phyloP scores from a whole-genome alignment of 2,113 vertebrate genomes.

The Pterocles burchelli region DNA sequence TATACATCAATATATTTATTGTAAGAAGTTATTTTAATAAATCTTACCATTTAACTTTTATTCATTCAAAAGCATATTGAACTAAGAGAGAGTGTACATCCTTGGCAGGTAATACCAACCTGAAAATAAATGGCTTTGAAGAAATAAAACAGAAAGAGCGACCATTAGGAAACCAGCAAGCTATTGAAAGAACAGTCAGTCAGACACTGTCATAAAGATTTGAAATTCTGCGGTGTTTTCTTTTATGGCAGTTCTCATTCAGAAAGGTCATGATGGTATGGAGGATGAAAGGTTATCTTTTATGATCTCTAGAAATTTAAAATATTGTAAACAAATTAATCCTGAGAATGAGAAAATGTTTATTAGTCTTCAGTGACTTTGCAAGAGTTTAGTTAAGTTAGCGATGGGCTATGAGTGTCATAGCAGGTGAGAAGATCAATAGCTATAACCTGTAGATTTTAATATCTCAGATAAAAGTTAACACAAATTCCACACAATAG shows the following conservation, averaged over 20 bases:
- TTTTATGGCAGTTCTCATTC: constrained; percentile 64
- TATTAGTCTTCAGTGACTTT: constrained; percentile 58
- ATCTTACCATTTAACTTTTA: not conserved
- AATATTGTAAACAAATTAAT: constrained; percentile 76
- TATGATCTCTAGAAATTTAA: constrained; percentile 69
- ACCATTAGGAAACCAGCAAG: constrained; percentile 60
- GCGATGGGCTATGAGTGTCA: not conserved
- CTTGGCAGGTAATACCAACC: not conserved
- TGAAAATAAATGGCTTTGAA: constrained; percentile 56
- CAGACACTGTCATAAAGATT: constrained; percentile 64
- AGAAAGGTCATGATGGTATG: constrained; percentile 69
- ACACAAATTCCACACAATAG: not conserved
- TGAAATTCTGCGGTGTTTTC: constrained; percentile 51
- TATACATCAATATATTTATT: not conserved
- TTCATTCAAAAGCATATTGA: constrained; percentile 2
- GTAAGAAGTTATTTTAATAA: not conserved
- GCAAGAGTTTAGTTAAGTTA: constrained; percentile 33
- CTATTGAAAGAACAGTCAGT: constrained; percentile 61
- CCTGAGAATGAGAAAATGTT: constrained; percentile 53
- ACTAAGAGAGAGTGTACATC: not conserved
- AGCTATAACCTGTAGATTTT: constrained; percentile 24
- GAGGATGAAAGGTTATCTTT: constrained; percentile 68
- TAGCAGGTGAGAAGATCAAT: constrained; percentile 22
- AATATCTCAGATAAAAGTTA: not conserved
- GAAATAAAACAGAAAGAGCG: constrained; percentile 58